phyloP scores from a whole-genome alignment of 2,797 vertebrate genomes.

The Moxostoma hubbsi region DNA sequence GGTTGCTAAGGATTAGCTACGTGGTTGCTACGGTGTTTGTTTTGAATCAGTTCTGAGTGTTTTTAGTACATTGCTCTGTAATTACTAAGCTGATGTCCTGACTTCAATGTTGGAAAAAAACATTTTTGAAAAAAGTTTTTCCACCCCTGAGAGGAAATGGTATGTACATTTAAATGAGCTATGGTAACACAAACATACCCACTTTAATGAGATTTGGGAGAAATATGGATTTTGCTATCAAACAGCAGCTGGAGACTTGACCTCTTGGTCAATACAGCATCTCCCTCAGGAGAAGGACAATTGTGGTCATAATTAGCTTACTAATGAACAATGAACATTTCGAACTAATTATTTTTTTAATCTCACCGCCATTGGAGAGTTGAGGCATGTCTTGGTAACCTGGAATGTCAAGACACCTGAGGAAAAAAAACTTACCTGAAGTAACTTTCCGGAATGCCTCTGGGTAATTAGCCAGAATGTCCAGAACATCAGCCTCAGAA shows the following conservation, averaged over 20 bases:
- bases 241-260: conserved; percentile 74
- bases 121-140: background rate
- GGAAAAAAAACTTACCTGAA: conserved; percentile 34
- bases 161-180: conserved; percentile 41
- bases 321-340: conserved; percentile 69
- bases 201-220: conserved; percentile 49
- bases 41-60: background rate
- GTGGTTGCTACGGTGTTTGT: background rate
- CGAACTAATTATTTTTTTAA: conserved; percentile 42
- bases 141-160: background rate
- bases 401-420: conserved; percentile 44
- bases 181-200: conserved; percentile 38
- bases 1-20: no score
- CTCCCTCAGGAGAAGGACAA: conserved; percentile 72
- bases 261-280: conserved; percentile 73
- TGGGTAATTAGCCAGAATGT: conserved; percentile 17
- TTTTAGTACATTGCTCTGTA: background rate
- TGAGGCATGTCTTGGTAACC: conserved; percentile 53
- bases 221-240: conserved; percentile 75
- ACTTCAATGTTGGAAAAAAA: background rate
- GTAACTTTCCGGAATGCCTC: conserved; percentile 20
- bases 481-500: background rate
- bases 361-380: conserved; percentile 51
- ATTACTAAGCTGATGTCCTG: background rate
- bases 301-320: conserved; percentile 76